Evolutionary conservation across 1,140 invertebrate genomes (phyloP).

Genomic region (Drosophila cardini): DNA sequence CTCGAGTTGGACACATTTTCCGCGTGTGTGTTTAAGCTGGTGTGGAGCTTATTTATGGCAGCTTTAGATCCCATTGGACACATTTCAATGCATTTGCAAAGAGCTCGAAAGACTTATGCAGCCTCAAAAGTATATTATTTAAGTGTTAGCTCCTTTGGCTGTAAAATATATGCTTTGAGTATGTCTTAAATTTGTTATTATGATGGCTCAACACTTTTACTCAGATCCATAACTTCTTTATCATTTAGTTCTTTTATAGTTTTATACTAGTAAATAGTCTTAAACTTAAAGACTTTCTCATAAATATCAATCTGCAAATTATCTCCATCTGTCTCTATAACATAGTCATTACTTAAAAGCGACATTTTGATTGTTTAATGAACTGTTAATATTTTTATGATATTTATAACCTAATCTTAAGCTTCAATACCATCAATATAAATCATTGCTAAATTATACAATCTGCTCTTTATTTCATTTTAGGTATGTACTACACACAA

Average conservation of each 20-base stretch:
- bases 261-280: no score
- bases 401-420: not conserved
- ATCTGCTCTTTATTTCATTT: conserved; percentile 43
- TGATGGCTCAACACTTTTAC: not conserved
- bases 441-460: conserved; percentile 41
- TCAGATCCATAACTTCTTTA: not conserved
- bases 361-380: not conserved
- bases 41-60: conserved; percentile 76
- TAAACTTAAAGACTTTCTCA: no score
- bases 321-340: no score
- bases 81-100: conserved; percentile 80
- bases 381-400: not conserved
- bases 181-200: conserved; percentile 22
- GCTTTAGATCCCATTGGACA: conserved; percentile 74
- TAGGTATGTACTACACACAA: conserved; percentile 64
- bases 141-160: conserved; percentile 22
- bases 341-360: no score
- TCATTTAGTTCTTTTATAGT: no score
- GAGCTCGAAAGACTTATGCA: conserved; percentile 54
- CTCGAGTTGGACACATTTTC: conserved; percentile 5
- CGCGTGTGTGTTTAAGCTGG: conserved; percentile 33
- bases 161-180: conserved; percentile 9
- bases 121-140: conserved; percentile 40
- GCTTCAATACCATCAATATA: not conserved
- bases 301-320: no score